phyloP scores from a whole-genome alignment of 2,888 invertebrate genomes.

The Geotrupes spiniger region DNA sequence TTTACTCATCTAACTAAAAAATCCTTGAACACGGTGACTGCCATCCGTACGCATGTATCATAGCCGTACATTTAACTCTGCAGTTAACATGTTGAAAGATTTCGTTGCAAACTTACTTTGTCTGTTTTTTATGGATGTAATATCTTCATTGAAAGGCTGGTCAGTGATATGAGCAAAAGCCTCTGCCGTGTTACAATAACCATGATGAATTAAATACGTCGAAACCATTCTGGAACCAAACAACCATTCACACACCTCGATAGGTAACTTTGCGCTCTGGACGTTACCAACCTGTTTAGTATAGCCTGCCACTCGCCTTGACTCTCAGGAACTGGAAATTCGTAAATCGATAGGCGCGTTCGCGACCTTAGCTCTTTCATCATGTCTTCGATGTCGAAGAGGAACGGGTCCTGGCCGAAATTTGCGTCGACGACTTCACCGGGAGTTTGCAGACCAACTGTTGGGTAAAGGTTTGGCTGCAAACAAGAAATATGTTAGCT shows the following conservation, averaged over 20 bases:
- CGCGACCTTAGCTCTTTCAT: slow-evolving; percentile 85
- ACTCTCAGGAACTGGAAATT: slow-evolving; percentile 81
- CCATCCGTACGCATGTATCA: too few species aligned
- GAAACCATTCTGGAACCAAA: slow-evolving; percentile 81
- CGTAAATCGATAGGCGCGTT: slow-evolving; percentile 79
- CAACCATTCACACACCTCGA: slow-evolving; percentile 12
- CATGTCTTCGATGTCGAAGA: slow-evolving; percentile 97
- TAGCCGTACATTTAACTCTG: too few species aligned
- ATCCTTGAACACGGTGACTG: too few species aligned
- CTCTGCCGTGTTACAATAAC: slow-evolving; percentile 94
- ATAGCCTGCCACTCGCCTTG: slow-evolving; percentile 92
- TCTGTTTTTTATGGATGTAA: slow-evolving; percentile 91
- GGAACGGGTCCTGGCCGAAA: slow-evolving; percentile 96
- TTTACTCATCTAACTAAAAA: too few species aligned
- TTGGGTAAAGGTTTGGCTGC: slow-evolving; percentile 93
- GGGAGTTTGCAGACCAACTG: slow-evolving; percentile 97
- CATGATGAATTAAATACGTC: slow-evolving; percentile 96
- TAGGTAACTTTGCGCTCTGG: slow-evolving; percentile 9
- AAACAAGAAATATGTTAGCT: too few species aligned
- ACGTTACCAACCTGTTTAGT: slow-evolving; percentile 71
- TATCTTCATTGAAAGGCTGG: slow-evolving; percentile 87
- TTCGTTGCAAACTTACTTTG: slow-evolving; percentile 68
- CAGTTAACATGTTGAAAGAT: background rate
- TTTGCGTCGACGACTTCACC: slow-evolving; percentile 98
- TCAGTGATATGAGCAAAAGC: slow-evolving; percentile 89